Conservation (phyloP, 1,140 invertebrate genomes). For the Brachionus paranguensis region DNA sequence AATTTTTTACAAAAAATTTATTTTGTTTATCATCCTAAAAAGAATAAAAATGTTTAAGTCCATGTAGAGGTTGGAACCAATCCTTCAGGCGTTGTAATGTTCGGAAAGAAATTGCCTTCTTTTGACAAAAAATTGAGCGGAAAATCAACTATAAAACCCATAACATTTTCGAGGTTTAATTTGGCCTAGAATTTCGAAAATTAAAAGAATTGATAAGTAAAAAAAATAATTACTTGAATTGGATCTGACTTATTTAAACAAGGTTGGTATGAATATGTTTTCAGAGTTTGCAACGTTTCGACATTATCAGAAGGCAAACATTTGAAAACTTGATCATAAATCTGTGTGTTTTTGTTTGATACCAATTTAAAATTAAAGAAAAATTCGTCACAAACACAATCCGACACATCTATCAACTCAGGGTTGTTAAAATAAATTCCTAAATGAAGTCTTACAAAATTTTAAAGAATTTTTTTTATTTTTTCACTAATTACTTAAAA, state of each 20-base stretch:
- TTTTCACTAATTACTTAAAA: conserved; percentile 15
- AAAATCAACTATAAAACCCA: conserved; percentile 39
- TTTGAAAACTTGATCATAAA: conserved; percentile 26
- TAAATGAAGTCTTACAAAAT: background rate
- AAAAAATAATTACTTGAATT: background rate
- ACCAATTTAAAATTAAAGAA: background rate
- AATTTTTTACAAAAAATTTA: background rate
- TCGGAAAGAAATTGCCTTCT: conserved; percentile 28
- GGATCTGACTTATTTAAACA: background rate
- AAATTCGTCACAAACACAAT: conserved; percentile 16
- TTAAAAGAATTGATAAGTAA: background rate
- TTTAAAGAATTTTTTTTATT: background rate
- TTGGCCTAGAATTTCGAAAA: background rate
- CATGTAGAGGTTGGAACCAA: conserved; percentile 10
- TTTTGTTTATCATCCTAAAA: background rate
- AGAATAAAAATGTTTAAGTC: background rate
- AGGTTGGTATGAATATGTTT: background rate
- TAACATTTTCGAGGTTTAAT: background rate
- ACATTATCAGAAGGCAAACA: background rate
- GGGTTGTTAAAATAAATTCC: conserved; percentile 25
- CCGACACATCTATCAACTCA: background rate
- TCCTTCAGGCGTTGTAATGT: conserved; percentile 11
- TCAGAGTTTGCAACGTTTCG: background rate
- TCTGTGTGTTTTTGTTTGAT: background rate
- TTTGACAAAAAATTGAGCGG: conserved; percentile 35